Evolutionary conservation across 1,140 invertebrate species (phyloP), one percentile per base, ranked within the genome.

Genomic region (Goniozus legneri): DNA sequence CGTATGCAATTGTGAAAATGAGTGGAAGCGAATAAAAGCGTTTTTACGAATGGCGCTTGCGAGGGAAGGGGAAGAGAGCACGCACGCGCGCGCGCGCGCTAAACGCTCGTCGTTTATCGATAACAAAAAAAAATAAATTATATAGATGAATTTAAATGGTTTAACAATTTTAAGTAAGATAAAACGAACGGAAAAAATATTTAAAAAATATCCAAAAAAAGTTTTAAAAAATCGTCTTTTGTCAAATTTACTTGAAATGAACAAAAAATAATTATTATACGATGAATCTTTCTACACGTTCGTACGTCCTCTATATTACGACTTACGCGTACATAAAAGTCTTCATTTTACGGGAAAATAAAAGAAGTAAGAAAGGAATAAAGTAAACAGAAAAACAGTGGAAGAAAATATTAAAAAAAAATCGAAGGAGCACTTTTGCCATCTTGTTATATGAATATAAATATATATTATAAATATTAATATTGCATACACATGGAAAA

Each of bases 271-370:
- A 65, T 69, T 71, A n/a, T 49, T 63, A 56, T 61, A 70, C 54
- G 62, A 69, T 65, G 60, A 71, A 73, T 69, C 68, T 74, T 75
- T 75, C 71, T 75, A 75, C 64, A 73, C 69, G 64, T 74, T 76
- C 72, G 63, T 75, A 75, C 61, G 74, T 73, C 63, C 66, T 73
- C 66, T 67, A 70, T 50, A 54, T 50, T 48, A 53, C 27, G 24
- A 55, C 43, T 47, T 37, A 37, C 36, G 19, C 36, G 19, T 18
- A 22, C 36, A 38, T n/a, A 38, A 27, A 27, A 27, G 24, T 27
- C 24, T 27, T 27, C 24, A 10, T 27, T 27, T 27, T 38, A 34
- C 10, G 20, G 13, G 31, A 24, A 44, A 32, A 24, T 10, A 35
- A 24, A 20, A 7, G 10, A 30, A 31, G 36, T 10, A 19, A n/a